Evolutionary conservation across 2,797 vertebrate species (phyloP).

Genomic region (Chromis chromis): DNA sequence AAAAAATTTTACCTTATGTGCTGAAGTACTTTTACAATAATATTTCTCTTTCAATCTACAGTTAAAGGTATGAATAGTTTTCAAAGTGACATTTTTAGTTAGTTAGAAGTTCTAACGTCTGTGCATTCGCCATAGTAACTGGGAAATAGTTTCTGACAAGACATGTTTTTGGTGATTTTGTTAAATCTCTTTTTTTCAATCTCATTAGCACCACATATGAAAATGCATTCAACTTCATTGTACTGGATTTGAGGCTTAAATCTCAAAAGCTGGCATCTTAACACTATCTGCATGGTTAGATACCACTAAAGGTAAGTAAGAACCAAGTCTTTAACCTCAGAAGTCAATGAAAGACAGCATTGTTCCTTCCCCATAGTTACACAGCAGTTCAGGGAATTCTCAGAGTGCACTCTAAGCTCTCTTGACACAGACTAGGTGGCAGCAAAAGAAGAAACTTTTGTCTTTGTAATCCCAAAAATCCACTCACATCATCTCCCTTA

Average conservation of each 20-base stretch:
- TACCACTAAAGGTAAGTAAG: not conserved
- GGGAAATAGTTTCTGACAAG: not conserved
- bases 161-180: no score
- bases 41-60: not conserved
- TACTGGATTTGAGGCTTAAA: slow-evolving; percentile 2
- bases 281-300: slow-evolving; percentile 1
- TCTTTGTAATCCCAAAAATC: slow-evolving; percentile 56
- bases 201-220: not conserved
- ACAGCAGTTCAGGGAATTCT: slow-evolving; percentile 45
- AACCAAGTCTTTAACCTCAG: slow-evolving; percentile 10
- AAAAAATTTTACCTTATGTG: not conserved
- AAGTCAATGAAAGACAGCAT: slow-evolving; percentile 35
- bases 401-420: slow-evolving; percentile 37
- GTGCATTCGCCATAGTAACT: not conserved
- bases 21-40: no score
- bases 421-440: slow-evolving; percentile 2
- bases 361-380: not conserved
- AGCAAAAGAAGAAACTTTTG: slow-evolving; percentile 54
- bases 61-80: not conserved
- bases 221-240: not conserved
- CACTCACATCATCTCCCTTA: slow-evolving; percentile 36
- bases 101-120: not conserved
- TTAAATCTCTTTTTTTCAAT: no score
- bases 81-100: not conserved
- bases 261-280: slow-evolving; percentile 1